Conservation (phyloP, 1,140 invertebrate species). For the Ganaspis sp. region DNA sequence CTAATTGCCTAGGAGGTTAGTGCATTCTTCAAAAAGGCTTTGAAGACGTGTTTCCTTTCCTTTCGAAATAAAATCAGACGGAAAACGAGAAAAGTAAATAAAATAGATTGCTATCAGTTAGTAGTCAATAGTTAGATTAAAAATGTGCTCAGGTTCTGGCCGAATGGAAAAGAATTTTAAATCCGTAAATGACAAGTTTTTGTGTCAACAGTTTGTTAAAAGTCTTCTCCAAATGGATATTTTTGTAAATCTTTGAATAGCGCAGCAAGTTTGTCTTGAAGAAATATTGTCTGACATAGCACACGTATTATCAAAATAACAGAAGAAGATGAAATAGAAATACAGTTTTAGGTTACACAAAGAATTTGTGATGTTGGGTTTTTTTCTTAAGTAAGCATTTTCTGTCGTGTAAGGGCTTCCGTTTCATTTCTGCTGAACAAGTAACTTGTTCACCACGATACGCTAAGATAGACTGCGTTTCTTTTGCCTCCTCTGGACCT, state of each 20-base stretch:
- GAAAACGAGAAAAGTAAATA: too few species aligned
- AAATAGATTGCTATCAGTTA: too few species aligned
- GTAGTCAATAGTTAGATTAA: too few species aligned
- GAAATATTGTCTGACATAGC: background rate
- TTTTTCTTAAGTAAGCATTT: conserved; percentile 3
- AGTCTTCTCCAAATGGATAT: background rate
- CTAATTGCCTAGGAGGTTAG: background rate
- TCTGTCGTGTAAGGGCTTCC: conserved; percentile 19
- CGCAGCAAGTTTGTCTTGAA: background rate
- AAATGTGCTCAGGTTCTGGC: too few species aligned
- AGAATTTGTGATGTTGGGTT: background rate
- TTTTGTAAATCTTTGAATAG: background rate
- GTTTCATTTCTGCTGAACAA: conserved; percentile 46
- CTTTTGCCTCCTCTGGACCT: conserved; percentile 55
- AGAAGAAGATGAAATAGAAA: background rate
- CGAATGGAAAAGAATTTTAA: too few species aligned
- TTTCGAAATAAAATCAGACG: too few species aligned
- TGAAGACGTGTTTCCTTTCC: too few species aligned
- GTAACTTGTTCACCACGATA: conserved; percentile 56
- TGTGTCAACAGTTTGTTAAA: too few species aligned
- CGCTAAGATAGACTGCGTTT: conserved; percentile 54
- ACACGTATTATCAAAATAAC: background rate
- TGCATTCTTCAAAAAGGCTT: too few species aligned
- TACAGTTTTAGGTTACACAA: conserved; percentile 4
- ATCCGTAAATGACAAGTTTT: too few species aligned